Evolutionary conservation across 2,888 invertebrate species (phyloP), one percentile per base, ranked within the genome.

Genomic region (Neelides folsomi): DNA sequence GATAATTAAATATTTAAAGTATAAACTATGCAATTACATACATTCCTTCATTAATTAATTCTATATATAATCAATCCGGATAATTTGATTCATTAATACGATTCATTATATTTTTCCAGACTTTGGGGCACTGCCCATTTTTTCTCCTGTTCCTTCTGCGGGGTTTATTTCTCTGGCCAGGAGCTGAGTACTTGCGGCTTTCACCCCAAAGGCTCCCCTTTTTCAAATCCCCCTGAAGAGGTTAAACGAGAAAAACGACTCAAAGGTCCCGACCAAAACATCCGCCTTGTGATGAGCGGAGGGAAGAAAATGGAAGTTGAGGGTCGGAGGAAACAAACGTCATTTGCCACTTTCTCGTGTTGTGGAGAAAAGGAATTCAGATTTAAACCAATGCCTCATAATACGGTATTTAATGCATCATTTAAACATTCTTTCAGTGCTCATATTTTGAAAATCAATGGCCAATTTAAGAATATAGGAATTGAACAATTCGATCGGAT

Each of bases 71-170:
- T n/a, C n/a, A n/a, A n/a, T n/a, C n/a, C n/a, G n/a, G n/a, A n/a
- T n/a, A n/a, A n/a, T n/a, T n/a, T 48, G 9, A 20, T 12, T 50
- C 57, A 36, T 59, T 55, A 59, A 57, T 53, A 13, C 51, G 52
- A 49, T 54, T 55, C 18, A 2, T 47, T 45, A 36, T 20, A 36
- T 42, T 51, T 20, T n/a, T 39, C 2, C 20, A 56, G 63, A 41
- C 72, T 93, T 44, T 93, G 93, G 93, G 88, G 88, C 0, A 83
- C 85, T 66, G 82, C 88, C 58, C 93, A 94, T 71, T 87, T 82
- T 71, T 73, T 93, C 19, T 79, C 79, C 54, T 94, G 94, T 67
- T 78, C 79, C 45, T 76, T 79, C 2, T 92, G 90, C 67, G 65
- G 66, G 1, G 69, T 69, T 35, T 64, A 65, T 34, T 74, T 73